Conservation (phyloP, 2,797 vertebrate species). For the Phoxinus dragarum region DNA sequence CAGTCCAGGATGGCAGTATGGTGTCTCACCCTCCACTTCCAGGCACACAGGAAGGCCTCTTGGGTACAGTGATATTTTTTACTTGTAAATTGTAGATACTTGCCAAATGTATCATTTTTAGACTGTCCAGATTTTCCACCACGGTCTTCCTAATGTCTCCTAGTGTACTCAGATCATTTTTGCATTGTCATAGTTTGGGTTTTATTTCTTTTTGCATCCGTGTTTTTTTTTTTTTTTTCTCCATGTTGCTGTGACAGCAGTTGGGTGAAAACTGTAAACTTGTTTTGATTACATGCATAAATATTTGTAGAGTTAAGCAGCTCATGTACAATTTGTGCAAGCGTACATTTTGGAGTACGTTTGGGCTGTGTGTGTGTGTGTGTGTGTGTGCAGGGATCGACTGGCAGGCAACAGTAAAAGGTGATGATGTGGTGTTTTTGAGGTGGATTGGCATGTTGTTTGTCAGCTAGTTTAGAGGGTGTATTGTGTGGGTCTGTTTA, state of each 20-base stretch:
- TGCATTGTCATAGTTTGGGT: neutral
- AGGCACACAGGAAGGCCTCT: slow-evolving; percentile 86
- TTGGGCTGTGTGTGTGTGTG: neutral
- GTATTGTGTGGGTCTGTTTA: slow-evolving; percentile 35
- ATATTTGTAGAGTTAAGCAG: slow-evolving; percentile 33
- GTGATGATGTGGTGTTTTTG: slow-evolving; percentile 44
- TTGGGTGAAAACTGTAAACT: slow-evolving; percentile 35
- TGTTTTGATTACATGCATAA: slow-evolving; percentile 37
- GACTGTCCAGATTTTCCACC: neutral
- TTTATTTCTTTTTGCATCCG: neutral
- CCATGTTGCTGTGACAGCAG: slow-evolving; percentile 37
- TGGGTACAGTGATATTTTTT: slow-evolving; percentile 77
- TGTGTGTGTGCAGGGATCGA: neutral
- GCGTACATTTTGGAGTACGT: neutral
- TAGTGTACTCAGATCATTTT: neutral
- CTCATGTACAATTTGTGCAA: slow-evolving; percentile 17
- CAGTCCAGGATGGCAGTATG: slow-evolving; percentile 91
- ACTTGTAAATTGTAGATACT: neutral
- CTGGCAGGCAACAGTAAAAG: slow-evolving; percentile 13
- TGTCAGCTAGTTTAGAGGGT: slow-evolving; percentile 41
- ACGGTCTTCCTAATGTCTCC: neutral
- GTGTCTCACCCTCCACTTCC: slow-evolving; percentile 88
- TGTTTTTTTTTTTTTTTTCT: neutral
- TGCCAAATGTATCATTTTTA: neutral
- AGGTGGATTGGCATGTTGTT: slow-evolving; percentile 38